These are phyloP conservation scores for Tadarida brasiliensis DNA, from an alignment of 2,797 vertebrate genomes.

Conservation along the genomic window DNA sequence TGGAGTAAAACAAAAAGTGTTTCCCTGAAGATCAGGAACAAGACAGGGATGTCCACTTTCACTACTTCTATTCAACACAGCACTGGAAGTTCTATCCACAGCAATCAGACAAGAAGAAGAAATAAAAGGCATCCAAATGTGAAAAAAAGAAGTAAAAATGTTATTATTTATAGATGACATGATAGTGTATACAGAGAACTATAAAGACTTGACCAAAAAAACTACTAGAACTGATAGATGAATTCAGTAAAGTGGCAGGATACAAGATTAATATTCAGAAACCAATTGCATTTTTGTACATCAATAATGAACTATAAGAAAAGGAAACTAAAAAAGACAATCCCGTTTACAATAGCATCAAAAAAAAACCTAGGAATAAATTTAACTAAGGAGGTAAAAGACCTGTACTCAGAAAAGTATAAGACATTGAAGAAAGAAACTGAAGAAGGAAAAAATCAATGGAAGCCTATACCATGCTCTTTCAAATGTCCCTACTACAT, in stretches of 20 bases:
- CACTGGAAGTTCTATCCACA: too few relatives aligned
- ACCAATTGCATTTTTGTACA: too few relatives aligned
- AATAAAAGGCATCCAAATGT: too few relatives aligned
- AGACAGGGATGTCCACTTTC: too few relatives aligned
- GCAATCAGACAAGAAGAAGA: too few relatives aligned
- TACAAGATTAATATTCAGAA: too few relatives aligned
- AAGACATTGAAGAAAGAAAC: background rate
- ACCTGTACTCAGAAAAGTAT: background rate
- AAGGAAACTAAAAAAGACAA: background rate
- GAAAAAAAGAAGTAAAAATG: background rate
- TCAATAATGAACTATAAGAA: too few relatives aligned
- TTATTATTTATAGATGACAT: background rate
- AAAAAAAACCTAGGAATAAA: background rate
- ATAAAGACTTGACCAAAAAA: background rate
- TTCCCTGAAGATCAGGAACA: background rate
- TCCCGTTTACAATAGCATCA: background rate
- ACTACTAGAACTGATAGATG: background rate
- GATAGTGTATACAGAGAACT: background rate
- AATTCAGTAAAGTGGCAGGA: too few relatives aligned
- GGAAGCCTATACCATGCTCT: background rate
- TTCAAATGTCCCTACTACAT: background rate
- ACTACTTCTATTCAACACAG: too few relatives aligned
- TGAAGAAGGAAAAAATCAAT: background rate
- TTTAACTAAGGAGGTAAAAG: background rate
- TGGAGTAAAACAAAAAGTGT: background rate